Evolutionary conservation across 2,113 vertebrate genomes (phyloP), one percentile per base, ranked within the genome.

Genomic region (Chaetura pelagica): DNA sequence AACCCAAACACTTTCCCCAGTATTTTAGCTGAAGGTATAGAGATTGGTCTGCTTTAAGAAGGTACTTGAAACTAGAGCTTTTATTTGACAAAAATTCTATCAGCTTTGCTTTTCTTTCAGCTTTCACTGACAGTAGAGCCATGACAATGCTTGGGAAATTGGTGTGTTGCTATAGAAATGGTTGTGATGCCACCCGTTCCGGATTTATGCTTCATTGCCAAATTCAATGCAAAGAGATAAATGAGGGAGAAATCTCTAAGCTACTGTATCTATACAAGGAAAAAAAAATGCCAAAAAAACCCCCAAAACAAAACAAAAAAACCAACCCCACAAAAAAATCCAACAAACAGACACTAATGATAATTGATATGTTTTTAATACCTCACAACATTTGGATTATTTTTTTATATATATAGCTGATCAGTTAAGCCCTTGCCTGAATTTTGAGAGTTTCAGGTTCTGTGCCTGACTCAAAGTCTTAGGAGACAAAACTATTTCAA

Each of bases 121-220:
- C 35, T 83, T 93, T 84, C 63, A 66, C 22, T 69, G 35, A 82
- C 44, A 69, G 81, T 19, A 38, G 66, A 84, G 62, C 38, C 44
- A 38, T 54, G 72, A 66, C 3, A 0, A 38, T 74, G 34, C 18
- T 55, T 93, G 73, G 69, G 57, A 95, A 95, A 93, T 76, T 49
- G 74, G 17, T 62, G 32, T 80, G 93, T 94, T 96, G 84, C 81
- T 90, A 90, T 96, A 93, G 91, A 85, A 94, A 95, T 90, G 42
- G 21, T 55, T 93, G 54, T 84, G 81, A 79, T 87, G 48, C 44
- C 81, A 83, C 87, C 34, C 55, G 71, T 87, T 84, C 73, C 66
- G 58, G 35, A 35, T 71, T 82, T 78, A 24, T 81, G 55, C 81
- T 93, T 85, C 73, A 14, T 49, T 89, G 54, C 27, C 54, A 73